Evolutionary conservation across 2,113 vertebrate species (phyloP), one percentile per base, ranked within the genome.

Genomic region (Gasterosteus nipponicus): DNA sequence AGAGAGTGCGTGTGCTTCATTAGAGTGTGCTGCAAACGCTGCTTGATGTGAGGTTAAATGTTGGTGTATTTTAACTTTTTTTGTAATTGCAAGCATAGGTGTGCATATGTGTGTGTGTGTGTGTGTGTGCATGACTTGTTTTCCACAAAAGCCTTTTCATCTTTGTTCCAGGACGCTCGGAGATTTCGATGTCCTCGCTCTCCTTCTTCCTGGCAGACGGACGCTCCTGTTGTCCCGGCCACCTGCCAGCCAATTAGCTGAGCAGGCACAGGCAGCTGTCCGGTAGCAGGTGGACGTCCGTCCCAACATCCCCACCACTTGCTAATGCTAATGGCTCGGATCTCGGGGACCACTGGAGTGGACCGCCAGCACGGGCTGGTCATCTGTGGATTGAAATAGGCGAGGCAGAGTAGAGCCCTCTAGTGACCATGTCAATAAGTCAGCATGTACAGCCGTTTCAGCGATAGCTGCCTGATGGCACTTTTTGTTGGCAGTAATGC

Each of bases 241-340:
- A 91, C 89, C 91, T 92, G 90, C 89, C 87, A 91, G 89, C 91
- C 91, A 93, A 93, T 94, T 93, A 93, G 86, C 83, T 77, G 82
- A 86, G 86, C 65, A 44, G 85, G 86, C 82, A 92, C 83, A 77
- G 90, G 91, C 91, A 93, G 89, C 88, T 92, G 93, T 69, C 87
- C 81, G 16, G 73, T 80, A 87, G 82, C 93, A 93, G 92, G 88
- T 92, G 90, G 88, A 91, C 18, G 53, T 81, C 87, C 89, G 78
- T 89, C 78, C 85, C 76, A 87, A 90, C 85, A 89, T 86, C 85
- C 68, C 56, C 33, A 60, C 81, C 75, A 80, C 87, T 86, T 89
- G 90, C 84, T 87, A 84, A 91, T 88, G 89, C 89, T 90, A 91
- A 92, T 91, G 83, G 80, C 83, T 85, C 80, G 86, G 84, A 90